Conservation (phyloP, 2,797 vertebrate species). For the Scomberomorus guttatus region DNA sequence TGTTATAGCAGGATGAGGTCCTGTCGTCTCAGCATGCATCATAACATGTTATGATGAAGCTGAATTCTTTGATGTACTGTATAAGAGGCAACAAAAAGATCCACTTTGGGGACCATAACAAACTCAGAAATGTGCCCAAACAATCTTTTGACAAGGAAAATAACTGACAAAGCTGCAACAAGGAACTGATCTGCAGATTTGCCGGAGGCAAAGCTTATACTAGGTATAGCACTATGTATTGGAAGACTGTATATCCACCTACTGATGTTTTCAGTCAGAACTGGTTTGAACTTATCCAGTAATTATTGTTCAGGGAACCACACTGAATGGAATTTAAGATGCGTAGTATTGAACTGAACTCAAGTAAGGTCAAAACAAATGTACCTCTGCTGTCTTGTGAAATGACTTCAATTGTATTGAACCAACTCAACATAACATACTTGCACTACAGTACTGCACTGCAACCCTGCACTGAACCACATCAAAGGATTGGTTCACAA, state of each 20-base stretch:
- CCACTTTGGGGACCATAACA: slow-evolving; percentile 24
- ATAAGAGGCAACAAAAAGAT: slow-evolving; percentile 19
- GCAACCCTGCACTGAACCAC: not conserved
- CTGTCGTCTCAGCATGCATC: slow-evolving; percentile 42
- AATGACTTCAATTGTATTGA: not conserved
- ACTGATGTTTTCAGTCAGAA: slow-evolving; percentile 35
- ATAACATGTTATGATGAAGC: slow-evolving; percentile 18
- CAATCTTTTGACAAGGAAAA: slow-evolving; percentile 22
- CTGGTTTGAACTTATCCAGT: slow-evolving; percentile 29
- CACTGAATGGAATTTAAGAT: not conserved
- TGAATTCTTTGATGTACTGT: slow-evolving; percentile 33
- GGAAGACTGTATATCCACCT: slow-evolving; percentile 6
- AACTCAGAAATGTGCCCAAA: slow-evolving; percentile 25
- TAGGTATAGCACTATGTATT: slow-evolving; percentile 16
- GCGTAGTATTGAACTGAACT: not conserved
- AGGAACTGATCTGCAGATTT: slow-evolving; percentile 25
- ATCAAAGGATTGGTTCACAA: no score
- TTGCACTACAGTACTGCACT: not conserved
- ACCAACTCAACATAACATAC: not conserved
- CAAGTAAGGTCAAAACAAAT: not conserved
- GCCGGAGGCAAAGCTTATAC: slow-evolving; percentile 18
- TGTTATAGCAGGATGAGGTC: slow-evolving; percentile 8
- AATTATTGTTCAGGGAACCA: slow-evolving; percentile 8
- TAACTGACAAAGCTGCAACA: slow-evolving; percentile 24
- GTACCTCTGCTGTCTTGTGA: not conserved